Conservation (phyloP, 1,140 invertebrate genomes). For the Acromyrmex charruanus region DNA sequence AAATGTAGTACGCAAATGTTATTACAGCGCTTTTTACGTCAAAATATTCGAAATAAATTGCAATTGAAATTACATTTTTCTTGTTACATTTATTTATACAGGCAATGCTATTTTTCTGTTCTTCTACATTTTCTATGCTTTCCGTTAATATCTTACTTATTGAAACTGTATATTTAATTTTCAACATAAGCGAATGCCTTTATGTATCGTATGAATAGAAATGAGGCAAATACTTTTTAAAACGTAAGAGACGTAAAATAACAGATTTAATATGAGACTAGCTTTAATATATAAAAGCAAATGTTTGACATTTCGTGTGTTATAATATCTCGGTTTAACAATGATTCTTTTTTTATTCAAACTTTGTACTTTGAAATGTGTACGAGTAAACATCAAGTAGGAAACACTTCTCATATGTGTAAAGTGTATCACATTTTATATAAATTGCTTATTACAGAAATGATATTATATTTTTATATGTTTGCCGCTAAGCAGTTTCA, state of each 20-base stretch:
- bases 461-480: constrained; percentile 14
- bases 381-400: not conserved
- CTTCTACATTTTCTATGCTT: not conserved
- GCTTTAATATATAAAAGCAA: not conserved
- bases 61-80: constrained; percentile 8
- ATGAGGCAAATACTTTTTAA: constrained; percentile 6
- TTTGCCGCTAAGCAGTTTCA: constrained; percentile 6
- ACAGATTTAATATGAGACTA: not conserved
- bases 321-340: constrained; percentile 4
- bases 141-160: constrained; percentile 1
- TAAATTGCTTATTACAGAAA: constrained; percentile 16
- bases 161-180: not conserved
- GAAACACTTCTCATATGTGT: not conserved
- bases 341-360: not conserved
- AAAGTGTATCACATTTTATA: not conserved
- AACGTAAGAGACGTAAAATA: not conserved
- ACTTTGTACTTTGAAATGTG: not conserved
- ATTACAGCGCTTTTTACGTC: not conserved
- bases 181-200: not conserved
- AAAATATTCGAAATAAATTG: constrained; percentile 2
- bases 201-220: constrained; percentile 14
- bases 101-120: not conserved
- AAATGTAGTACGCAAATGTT: not conserved
- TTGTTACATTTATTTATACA: not conserved
- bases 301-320: not conserved